Conservation (phyloP, 2,888 invertebrate species). For the Eristalinus aeneus region DNA sequence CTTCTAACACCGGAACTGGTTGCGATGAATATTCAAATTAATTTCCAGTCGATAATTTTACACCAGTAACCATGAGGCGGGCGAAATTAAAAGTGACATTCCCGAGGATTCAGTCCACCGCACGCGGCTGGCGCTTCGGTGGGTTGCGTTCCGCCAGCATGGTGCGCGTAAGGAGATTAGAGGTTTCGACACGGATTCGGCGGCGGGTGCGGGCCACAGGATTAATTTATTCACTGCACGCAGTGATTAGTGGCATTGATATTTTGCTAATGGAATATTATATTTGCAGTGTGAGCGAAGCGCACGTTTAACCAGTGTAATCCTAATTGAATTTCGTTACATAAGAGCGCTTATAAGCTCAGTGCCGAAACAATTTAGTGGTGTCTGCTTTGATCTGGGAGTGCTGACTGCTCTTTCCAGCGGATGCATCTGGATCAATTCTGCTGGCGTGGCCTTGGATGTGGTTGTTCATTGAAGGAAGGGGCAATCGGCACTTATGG, state of each 20-base stretch:
- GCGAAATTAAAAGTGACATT: constrained; percentile 66
- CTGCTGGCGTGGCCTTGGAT: not conserved
- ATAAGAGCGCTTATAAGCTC: constrained; percentile 19
- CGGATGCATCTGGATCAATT: not conserved
- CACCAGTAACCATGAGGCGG: constrained; percentile 43
- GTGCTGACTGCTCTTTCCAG: too few species aligned
- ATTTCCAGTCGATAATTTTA: constrained; percentile 67
- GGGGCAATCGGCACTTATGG: too few species aligned
- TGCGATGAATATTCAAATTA: constrained; percentile 65
- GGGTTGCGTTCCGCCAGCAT: not conserved
- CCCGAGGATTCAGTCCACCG: constrained; percentile 26
- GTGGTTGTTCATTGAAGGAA: not conserved
- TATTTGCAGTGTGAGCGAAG: constrained; percentile 48
- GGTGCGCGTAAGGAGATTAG: constrained; percentile 56
- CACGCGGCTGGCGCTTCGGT: not conserved
- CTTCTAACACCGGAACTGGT: constrained; percentile 54
- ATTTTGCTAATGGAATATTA: constrained; percentile 69
- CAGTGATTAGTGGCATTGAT: constrained; percentile 66
- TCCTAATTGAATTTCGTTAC: constrained; percentile 68
- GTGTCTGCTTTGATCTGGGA: not conserved
- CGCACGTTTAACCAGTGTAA: constrained; percentile 62
- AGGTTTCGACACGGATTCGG: constrained; percentile 17
- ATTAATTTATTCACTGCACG: constrained; percentile 67
- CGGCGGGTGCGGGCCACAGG: not conserved
- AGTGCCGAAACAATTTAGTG: not conserved